phyloP scores from a whole-genome alignment of 2,113 vertebrate genomes.

The Erythrolamprus reginae region DNA sequence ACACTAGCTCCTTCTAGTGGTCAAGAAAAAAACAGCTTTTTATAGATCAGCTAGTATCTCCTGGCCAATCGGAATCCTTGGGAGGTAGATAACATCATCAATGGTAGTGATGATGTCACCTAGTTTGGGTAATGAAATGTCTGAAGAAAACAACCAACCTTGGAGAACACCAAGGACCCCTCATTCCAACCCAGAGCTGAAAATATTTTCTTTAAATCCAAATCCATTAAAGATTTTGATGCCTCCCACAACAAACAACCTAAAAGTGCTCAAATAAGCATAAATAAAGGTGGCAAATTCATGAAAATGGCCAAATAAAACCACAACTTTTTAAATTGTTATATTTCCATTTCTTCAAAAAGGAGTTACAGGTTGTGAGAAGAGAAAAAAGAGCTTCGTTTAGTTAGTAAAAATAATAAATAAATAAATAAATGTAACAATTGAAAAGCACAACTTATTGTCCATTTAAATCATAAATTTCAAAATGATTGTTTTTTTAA shows the following conservation, averaged over 20 bases:
- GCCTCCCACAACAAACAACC: not conserved
- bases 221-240: not conserved
- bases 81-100: not conserved
- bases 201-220: not conserved
- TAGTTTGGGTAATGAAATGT: not conserved
- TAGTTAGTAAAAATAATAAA: not conserved
- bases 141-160: not conserved
- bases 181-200: not conserved
- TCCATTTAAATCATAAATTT: not conserved
- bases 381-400: not conserved
- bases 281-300: not conserved
- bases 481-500: not conserved
- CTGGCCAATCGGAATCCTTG: not conserved
- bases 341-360: not conserved
- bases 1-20: not conserved
- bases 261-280: not conserved
- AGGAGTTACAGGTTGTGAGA: not conserved
- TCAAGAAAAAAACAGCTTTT: not conserved
- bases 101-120: not conserved
- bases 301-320: not conserved
- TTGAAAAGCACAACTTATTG: not conserved
- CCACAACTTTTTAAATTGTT: not conserved
- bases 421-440: not conserved
- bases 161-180: not conserved
- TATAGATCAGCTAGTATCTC: not conserved